Conservation (phyloP, 2,888 invertebrate genomes). For the Dicranocentrus wangi region DNA sequence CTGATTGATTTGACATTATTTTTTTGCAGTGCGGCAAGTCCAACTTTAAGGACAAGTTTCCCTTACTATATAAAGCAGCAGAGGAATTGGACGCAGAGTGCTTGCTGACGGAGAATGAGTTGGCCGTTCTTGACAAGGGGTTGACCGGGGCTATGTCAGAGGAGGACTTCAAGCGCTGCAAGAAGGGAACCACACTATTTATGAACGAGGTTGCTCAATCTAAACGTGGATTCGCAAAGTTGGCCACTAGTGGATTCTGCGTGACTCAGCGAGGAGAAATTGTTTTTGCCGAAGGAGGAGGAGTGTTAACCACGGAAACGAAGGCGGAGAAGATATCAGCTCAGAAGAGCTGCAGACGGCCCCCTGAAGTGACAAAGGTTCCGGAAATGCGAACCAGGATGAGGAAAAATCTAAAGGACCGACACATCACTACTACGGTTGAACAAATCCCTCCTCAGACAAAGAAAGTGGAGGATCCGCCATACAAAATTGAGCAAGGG, state of each 20-base stretch:
- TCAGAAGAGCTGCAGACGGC: constrained; percentile 2
- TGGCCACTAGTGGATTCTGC: constrained; percentile 50
- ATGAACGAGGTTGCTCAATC: constrained; percentile 52
- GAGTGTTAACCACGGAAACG: constrained; percentile 11
- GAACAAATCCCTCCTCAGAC: too few species aligned
- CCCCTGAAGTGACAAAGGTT: constrained; percentile 5
- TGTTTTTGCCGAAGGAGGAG: constrained; percentile 26
- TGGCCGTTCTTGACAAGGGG: constrained; percentile 48
- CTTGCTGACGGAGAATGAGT: constrained; percentile 31
- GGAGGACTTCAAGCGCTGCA: constrained; percentile 51
- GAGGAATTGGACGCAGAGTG: constrained; percentile 50
- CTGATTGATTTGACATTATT: too few species aligned
- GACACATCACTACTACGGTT: too few species aligned
- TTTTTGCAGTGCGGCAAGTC: constrained; percentile 43
- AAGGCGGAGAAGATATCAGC: background rate
- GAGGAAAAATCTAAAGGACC: constrained; percentile 32
- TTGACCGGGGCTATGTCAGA: constrained; percentile 42
- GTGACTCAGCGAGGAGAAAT: constrained; percentile 37
- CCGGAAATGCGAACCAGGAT: constrained; percentile 33
- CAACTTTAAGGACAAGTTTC: constrained; percentile 48
- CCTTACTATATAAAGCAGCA: constrained; percentile 43
- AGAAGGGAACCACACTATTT: constrained; percentile 45
- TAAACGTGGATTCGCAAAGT: constrained; percentile 43
- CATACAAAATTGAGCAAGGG: constrained; percentile 17
- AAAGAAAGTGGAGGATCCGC: too few species aligned